Evolutionary conservation across 2,113 vertebrate species (phyloP).

Genomic region (Centropus unirufus): DNA sequence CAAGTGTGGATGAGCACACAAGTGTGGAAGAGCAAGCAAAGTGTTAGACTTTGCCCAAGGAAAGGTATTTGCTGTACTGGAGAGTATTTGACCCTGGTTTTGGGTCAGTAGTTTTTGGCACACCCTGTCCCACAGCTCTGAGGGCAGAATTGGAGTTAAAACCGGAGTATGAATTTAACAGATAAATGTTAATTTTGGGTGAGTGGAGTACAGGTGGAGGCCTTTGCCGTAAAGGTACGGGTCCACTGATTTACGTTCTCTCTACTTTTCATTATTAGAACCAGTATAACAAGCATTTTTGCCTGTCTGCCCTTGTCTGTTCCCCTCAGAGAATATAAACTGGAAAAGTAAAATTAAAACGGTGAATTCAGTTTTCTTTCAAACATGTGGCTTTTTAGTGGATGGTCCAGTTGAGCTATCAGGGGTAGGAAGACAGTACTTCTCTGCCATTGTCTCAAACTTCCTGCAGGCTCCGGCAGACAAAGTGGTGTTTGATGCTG

Average conservation of each 20-base stretch:
- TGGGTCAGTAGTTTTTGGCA: background rate
- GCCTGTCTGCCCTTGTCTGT: background rate
- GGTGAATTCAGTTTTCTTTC: background rate
- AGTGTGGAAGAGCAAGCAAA: background rate
- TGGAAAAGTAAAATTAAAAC: background rate
- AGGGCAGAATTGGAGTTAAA: background rate
- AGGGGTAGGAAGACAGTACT: constrained; percentile 35
- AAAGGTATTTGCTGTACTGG: background rate
- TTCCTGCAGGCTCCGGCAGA: constrained; percentile 25
- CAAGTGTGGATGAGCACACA: background rate
- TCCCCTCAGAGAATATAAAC: background rate
- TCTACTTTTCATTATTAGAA: background rate
- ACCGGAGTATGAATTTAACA: background rate
- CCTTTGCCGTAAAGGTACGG: background rate
- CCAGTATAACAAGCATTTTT: background rate
- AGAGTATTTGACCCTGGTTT: background rate
- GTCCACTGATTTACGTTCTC: background rate
- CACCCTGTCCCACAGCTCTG: background rate
- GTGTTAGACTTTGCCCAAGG: background rate
- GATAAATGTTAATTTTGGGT: background rate
- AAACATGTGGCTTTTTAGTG: background rate
- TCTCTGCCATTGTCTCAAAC: constrained; percentile 45
- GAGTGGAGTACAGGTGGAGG: background rate
- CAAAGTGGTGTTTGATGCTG: constrained; percentile 54
- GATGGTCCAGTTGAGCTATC: constrained; percentile 11